Evolutionary conservation across 1,140 invertebrate genomes (phyloP), one percentile per base, ranked within the genome.

Genomic region (Pachyrhynchus sulphureomaculatus): DNA sequence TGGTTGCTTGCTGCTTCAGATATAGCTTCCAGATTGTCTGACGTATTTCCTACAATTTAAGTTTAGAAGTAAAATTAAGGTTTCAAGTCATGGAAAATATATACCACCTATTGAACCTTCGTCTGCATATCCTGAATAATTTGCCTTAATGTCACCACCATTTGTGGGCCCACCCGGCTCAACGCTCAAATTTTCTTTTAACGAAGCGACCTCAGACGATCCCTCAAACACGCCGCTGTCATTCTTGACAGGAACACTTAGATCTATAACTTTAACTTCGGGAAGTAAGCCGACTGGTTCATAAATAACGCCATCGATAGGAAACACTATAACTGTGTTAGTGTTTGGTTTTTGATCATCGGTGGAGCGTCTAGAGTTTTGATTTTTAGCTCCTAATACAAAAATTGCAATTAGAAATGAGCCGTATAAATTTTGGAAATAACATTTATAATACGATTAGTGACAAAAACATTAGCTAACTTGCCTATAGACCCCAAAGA

Each of bases 1-100:
- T 96, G 93, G 79, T 95, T 96, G 24, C 91, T 95, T 0, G 93
- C 93, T 8, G 92, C 93, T 78, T 97, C 95, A 6, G 92, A 96
- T 34, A 96, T 93, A 0, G 90, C 94, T 80, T 97, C 94, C 65
- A 95, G 79, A 77, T 96, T 95, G 75, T 96, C 95, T 20, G 92
- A 95, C 0, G 91, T 91, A 74, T 94, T 95, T 3, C 91, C 90
- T 58, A 48, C 12, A 32, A 29, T 12, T 10, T 23, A 1, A 41
- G 12, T 17, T 15, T 41, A 15, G 1, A 41, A 1, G 15, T 45
- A 12, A 23, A 8, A 45, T 45, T 45, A n/a, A n/a, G n/a, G n/a
- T n/a, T n/a, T n/a, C n/a, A n/a, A n/a, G n/a, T n/a, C n/a, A n/a
- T n/a, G n/a, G n/a, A n/a, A n/a, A n/a, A n/a, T n/a, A n/a, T n/a